These are phyloP conservation scores for Psittacula cyanocephala DNA, from an alignment of 2,113 vertebrate species.

Conservation along the genomic window DNA sequence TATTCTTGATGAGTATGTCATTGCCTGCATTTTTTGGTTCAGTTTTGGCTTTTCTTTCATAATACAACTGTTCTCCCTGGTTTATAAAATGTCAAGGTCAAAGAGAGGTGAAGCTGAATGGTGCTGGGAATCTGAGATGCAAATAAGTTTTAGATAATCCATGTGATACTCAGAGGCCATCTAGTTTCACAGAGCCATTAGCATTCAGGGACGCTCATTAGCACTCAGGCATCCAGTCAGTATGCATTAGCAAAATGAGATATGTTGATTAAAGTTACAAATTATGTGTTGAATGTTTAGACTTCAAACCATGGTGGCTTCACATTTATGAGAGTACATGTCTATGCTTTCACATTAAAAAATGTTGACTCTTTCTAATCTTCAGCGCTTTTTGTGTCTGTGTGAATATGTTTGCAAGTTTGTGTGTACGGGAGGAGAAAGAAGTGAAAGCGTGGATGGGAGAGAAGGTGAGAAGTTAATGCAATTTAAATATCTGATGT, in stretches of 20 bases:
- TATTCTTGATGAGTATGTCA: not conserved
- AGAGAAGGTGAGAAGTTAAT: constrained; percentile 1
- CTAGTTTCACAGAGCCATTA: constrained; percentile 51
- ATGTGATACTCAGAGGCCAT: constrained; percentile 34
- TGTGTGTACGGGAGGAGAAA: not conserved
- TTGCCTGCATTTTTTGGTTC: not conserved
- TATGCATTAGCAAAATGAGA: constrained; percentile 70
- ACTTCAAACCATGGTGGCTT: constrained; percentile 46
- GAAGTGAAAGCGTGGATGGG: not conserved
- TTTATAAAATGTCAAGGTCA: constrained; percentile 69
- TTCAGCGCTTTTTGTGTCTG: not conserved
- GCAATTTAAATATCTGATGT: not conserved
- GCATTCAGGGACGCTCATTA: constrained; percentile 67
- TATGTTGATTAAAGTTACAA: constrained; percentile 74
- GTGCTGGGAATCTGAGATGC: constrained; percentile 57
- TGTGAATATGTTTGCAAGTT: not conserved
- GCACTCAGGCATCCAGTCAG: constrained; percentile 60
- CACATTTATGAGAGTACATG: constrained; percentile 1
- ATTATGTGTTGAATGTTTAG: constrained; percentile 66
- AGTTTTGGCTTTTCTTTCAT: constrained; percentile 26
- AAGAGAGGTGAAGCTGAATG: constrained; percentile 60
- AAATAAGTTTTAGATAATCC: constrained; percentile 64
- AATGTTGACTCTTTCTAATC: not conserved
- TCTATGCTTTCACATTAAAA: not conserved
- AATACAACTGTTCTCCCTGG: constrained; percentile 7